A percentile compares a stretch with the other conserved stretches of the same genome.
phyloP scores from a whole-genome alignment of 2,113 vertebrate species.

The Muntiacus reevesi region DNA sequence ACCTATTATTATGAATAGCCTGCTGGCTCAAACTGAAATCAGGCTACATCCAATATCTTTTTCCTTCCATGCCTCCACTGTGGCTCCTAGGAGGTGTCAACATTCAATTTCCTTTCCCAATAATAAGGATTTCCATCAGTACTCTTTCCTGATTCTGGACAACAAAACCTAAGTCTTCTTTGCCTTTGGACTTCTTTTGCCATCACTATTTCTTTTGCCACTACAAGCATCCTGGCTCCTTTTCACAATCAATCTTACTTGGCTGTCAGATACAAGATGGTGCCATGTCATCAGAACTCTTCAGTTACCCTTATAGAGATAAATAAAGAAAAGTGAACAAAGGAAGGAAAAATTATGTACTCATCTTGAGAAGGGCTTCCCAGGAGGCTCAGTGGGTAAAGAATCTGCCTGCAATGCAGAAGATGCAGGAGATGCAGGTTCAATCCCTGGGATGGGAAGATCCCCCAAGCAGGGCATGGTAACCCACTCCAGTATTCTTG shows the following conservation, averaged over 20 bases:
- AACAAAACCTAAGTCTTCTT: constrained; percentile 35
- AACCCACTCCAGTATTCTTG: not conserved
- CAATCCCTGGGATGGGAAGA: not conserved
- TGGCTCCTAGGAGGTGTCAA: constrained; percentile 47
- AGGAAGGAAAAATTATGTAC: not conserved
- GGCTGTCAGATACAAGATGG: constrained; percentile 3
- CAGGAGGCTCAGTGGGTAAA: not conserved
- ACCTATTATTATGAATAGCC: constrained; percentile 62
- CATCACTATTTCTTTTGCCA: not conserved
- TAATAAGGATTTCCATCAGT: constrained; percentile 35
- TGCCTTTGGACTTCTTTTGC: constrained; percentile 8
- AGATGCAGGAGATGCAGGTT: not conserved
- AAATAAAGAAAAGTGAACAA: constrained; percentile 26
- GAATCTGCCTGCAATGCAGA: not conserved
- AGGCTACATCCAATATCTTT: constrained; percentile 27
- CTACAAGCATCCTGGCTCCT: not conserved
- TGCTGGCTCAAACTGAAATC: constrained; percentile 49
- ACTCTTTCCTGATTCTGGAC: constrained; percentile 29
- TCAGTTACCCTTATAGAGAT: constrained; percentile 14
- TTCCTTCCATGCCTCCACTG: constrained; percentile 24
- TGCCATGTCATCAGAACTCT: constrained; percentile 14
- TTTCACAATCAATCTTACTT: constrained; percentile 34
- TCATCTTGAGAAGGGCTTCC: not conserved
- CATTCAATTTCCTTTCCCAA: constrained; percentile 43
- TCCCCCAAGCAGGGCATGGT: not conserved